Percentiles rank a stretch among this genome's conserved stretches.
phyloP scores from a whole-genome alignment of 1,140 invertebrate species.

The Argopecten irradians region DNA sequence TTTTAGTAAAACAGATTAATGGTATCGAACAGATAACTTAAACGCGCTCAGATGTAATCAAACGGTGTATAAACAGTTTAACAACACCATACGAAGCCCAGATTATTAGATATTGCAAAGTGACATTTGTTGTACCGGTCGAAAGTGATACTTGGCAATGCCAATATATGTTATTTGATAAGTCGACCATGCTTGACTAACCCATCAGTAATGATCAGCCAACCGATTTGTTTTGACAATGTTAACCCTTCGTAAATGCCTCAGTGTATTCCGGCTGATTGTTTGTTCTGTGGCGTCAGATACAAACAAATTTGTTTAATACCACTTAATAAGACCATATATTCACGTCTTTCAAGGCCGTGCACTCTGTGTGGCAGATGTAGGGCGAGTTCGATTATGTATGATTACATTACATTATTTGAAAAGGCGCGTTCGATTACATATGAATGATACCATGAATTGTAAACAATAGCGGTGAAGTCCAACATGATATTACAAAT shows the following conservation, averaged over 20 bases:
- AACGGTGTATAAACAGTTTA: too few relatives aligned
- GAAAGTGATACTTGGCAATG: too few relatives aligned
- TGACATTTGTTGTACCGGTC: too few relatives aligned
- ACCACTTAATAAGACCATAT: not conserved
- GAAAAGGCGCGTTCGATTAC: not conserved
- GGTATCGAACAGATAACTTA: too few relatives aligned
- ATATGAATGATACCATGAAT: not conserved
- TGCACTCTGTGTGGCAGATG: not conserved
- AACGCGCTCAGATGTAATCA: too few relatives aligned
- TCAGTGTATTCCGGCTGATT: not conserved
- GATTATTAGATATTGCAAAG: too few relatives aligned
- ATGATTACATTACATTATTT: too few relatives aligned
- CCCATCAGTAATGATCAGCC: not conserved
- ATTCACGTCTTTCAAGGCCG: not conserved
- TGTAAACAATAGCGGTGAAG: not conserved
- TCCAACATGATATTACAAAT: slow-evolving; percentile 3
- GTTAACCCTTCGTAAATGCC: not conserved
- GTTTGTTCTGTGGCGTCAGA: not conserved
- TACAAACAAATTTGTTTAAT: not conserved
- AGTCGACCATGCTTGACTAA: too few relatives aligned
- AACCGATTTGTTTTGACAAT: not conserved
- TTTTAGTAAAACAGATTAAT: too few relatives aligned
- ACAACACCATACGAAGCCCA: too few relatives aligned
- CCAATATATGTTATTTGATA: too few relatives aligned
- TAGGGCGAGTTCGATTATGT: not conserved